Evolutionary conservation across 2,113 vertebrate species (phyloP), one percentile per base, ranked within the genome.

Genomic region (Xiphophorus maculatus): DNA sequence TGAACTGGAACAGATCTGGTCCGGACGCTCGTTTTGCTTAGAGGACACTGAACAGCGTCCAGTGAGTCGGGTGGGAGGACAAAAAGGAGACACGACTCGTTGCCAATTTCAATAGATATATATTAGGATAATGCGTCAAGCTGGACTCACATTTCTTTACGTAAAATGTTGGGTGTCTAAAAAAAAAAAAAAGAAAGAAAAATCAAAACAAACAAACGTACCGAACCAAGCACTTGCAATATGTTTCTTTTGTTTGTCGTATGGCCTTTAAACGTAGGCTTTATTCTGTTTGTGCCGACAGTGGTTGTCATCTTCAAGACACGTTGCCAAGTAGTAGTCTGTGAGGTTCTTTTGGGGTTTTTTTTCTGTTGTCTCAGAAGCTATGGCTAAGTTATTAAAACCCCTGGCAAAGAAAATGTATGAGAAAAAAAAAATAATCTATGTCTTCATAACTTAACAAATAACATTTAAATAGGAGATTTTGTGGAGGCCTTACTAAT

Each of bases 401-500:
- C 77, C 88, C 90, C 87, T 87, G 88, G 75, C 60, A 89, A 90
- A 72, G 73, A 88, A 82, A 85, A 80, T 68, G 79, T 65, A 71
- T 37, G 35, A 8, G 32, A 33, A 8, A 33, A 35, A 42, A 85
- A 44, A 90, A 77, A 73, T 65, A 77, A 84, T 88, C 71, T 82
- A 84, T 93, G 89, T 92, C 92, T 94, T 94, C 84, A 92, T 90
- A 90, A 91, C 74, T 79, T 87, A 78, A 84, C 85, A 78, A 84
- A 84, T 65, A 75, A 83, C 79, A 87, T 93, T 92, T 87, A 83
- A 92, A 89, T 86, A 93, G 83, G 88, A 92, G 89, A 92, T 83
- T 88, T 92, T 91, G 91, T 93, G 90, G 94, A 92, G 91, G 94
- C 95, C 94, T 94, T 95, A 94, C 91, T 91, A 73, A 92, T 91